A percentile compares a stretch with the other conserved stretches of the same genome.
Evolutionary conservation across 64 coral and sea anemone species (phyloP).

Genomic region (Montipora capricornis): DNA sequence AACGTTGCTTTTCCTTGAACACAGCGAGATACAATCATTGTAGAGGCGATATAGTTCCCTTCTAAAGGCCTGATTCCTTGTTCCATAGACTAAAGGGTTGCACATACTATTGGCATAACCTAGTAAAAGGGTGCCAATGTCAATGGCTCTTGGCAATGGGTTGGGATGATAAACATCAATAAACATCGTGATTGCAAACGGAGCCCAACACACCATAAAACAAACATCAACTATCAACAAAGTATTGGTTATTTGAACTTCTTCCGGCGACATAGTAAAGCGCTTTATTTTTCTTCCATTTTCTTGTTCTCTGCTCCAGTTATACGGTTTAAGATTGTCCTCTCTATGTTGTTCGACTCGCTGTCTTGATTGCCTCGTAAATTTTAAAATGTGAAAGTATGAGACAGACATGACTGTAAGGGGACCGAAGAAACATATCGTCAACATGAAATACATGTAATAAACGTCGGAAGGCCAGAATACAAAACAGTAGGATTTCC

Average conservation of each 20-base stretch:
- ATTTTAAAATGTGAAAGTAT: conserved; percentile 71
- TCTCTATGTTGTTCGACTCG: background rate
- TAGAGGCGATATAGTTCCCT: background rate
- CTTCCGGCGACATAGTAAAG: conserved; percentile 2
- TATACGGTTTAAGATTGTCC: background rate
- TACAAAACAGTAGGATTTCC: conserved; percentile 83
- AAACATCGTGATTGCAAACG: conserved; percentile 71
- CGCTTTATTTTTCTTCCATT: background rate
- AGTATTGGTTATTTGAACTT: conserved; percentile 60
- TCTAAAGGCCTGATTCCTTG: conserved; percentile 50
- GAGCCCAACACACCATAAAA: conserved; percentile 55
- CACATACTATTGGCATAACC: conserved; percentile 69
- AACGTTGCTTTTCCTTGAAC: background rate
- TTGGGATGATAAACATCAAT: conserved; percentile 27
- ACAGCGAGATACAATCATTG: background rate
- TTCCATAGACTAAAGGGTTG: conserved; percentile 55
- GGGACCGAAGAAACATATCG: conserved; percentile 82
- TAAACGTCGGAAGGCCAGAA: conserved; percentile 78
- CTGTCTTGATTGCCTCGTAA: conserved; percentile 34
- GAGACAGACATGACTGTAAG: conserved; percentile 63
- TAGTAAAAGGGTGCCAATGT: conserved; percentile 56
- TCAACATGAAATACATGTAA: conserved; percentile 91
- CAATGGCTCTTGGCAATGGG: conserved; percentile 27
- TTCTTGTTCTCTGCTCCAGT: background rate
- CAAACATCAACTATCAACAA: conserved; percentile 47